Base-by-base conservation (phyloP, 2,113 vertebrate species). In the Oryzias woworae region DNA sequence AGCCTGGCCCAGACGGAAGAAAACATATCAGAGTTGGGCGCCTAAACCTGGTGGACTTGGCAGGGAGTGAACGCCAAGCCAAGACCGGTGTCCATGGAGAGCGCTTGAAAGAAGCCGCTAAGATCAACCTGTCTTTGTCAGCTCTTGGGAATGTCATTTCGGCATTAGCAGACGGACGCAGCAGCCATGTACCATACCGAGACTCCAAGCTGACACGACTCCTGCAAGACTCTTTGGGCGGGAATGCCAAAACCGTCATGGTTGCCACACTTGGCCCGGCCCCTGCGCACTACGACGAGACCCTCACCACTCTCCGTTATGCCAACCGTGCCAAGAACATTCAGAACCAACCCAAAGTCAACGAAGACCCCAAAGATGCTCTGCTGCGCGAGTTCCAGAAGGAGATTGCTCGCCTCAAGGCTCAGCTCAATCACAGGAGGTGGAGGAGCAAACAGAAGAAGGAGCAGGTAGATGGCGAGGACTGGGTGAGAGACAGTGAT, bases 241-340 rank as follows among this genome's bases (percentile, higher is more conserved):
- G 97, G 13, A 98, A 98, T 0, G 97, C 97, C 55, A 97, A 96
- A 84, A 99, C 97, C 0, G 94, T 98, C 84, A 98, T 99, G 96
- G 96, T 99, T 49, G 97, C 97, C 85, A 98, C 96, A 0, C 80
- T 99, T 56, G 95, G 96, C 18, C 96, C 97, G 0, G 92, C 96
- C 4, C 90, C 95, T 0, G 94, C 93, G 78, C 96, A 95, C 87
- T 98, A 96, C 0, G 96, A 98, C 0, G 97, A 99, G 89, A 97
- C 94, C 76, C 92, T 99, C 57, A 98, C 95, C 62, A 99, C 97
- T 14, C 92, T 99, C 16, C 89, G 97, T 48, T 99, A 98, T 0
- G 96, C 97, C 90, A 98, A 95, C 88, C 90, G 97, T 28, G 96
- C 97, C 85, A 99, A 99, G 90, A 98, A 98, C 90, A 98, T 99